These are phyloP conservation scores for Eulemur rubriventer DNA, from an alignment of 2,797 vertebrate species.

Conservation along the genomic window DNA sequence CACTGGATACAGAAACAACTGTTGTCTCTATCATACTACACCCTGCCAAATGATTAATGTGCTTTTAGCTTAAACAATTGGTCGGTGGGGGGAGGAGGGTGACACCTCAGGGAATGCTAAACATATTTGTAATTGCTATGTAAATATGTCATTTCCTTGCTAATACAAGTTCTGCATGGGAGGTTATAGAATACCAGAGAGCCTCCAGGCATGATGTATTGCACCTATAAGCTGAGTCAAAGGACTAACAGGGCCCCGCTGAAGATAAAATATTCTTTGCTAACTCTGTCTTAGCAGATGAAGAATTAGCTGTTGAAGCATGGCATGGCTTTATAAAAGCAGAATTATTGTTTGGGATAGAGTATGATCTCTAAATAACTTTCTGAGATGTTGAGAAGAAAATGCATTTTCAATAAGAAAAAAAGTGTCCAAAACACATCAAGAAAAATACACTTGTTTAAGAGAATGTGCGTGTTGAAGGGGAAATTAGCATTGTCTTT, in stretches of 20 bases:
- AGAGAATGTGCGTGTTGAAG: background rate
- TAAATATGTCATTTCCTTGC: slow-evolving; percentile 80
- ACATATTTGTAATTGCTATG: slow-evolving; percentile 83
- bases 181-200: slow-evolving; percentile 69
- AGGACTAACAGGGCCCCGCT: slow-evolving; percentile 43
- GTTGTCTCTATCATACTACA: slow-evolving; percentile 54
- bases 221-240: slow-evolving; percentile 65
- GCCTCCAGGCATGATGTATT: slow-evolving; percentile 55
- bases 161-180: slow-evolving; percentile 75
- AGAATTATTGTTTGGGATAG: slow-evolving; percentile 56
- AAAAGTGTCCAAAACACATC: background rate
- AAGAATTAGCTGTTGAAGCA: slow-evolving; percentile 69
- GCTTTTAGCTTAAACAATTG: slow-evolving; percentile 77
- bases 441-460: slow-evolving; percentile 19
- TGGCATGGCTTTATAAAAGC: slow-evolving; percentile 58
- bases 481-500: background rate
- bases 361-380: slow-evolving; percentile 56
- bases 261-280: slow-evolving; percentile 66
- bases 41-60: slow-evolving; percentile 67
- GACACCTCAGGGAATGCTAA: slow-evolving; percentile 75
- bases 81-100: slow-evolving; percentile 27
- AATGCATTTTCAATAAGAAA: slow-evolving; percentile 47
- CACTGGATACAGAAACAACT: slow-evolving; percentile 49
- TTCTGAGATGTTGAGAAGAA: slow-evolving; percentile 61
- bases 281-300: slow-evolving; percentile 53